Evolutionary conservation across 2,797 vertebrate species (phyloP).

Genomic region (Uromys caudimaculatus): DNA sequence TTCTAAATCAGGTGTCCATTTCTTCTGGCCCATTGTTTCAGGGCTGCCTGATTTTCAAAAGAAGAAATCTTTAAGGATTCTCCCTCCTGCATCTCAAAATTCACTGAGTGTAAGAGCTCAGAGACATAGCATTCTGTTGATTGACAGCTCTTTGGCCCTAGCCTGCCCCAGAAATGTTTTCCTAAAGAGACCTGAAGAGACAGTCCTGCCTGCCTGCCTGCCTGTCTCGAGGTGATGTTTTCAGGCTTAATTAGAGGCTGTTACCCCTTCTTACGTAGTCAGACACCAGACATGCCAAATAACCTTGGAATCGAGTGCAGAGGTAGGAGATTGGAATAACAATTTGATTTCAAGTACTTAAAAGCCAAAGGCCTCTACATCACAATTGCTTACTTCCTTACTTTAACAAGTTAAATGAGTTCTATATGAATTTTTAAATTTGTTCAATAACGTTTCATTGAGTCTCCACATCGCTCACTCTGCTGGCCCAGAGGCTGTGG

Average conservation of each 20-base stretch:
- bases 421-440: constrained; percentile 45
- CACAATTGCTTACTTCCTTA: constrained; percentile 26
- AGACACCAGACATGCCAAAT: constrained; percentile 65
- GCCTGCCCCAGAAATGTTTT: constrained; percentile 79
- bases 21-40: not conserved
- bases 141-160: constrained; percentile 80
- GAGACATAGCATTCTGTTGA: constrained; percentile 62
- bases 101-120: constrained; percentile 54
- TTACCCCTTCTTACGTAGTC: constrained; percentile 77
- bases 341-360: constrained; percentile 67
- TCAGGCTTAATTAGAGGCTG: constrained; percentile 79
- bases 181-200: constrained; percentile 73
- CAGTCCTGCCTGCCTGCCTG: constrained; percentile 54
- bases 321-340: constrained; percentile 67
- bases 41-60: constrained; percentile 7
- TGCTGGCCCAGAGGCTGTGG: not conserved
- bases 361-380: constrained; percentile 44
- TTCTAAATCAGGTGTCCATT: not conserved
- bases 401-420: constrained; percentile 69
- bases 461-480: not conserved
- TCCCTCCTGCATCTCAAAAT: constrained; percentile 64
- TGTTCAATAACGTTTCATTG: constrained; percentile 38
- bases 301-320: constrained; percentile 57
- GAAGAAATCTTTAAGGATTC: constrained; percentile 49
- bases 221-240: constrained; percentile 72